Conservation (phyloP, 92 coral and sea anemone genomes). For the Paramuricea clavata region DNA sequence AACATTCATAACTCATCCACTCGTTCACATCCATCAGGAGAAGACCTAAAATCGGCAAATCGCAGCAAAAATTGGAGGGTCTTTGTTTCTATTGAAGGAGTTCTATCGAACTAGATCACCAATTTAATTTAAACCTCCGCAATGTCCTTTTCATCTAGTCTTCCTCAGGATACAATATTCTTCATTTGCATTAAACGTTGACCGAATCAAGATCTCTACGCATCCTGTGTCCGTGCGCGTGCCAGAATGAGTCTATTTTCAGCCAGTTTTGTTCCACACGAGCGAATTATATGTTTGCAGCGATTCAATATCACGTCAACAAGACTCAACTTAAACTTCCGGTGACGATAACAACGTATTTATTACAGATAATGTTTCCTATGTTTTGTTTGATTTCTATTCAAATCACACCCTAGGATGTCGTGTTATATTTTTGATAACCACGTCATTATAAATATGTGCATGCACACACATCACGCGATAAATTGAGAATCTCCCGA, state of each 20-base stretch:
- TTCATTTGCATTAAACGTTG: neutral
- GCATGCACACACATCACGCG: neutral
- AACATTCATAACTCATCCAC: no score
- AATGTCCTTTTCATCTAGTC: no score
- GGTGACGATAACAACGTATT: neutral
- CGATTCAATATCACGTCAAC: neutral
- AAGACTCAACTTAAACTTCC: neutral
- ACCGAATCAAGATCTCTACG: neutral
- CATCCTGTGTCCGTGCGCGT: neutral
- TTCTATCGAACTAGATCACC: neutral
- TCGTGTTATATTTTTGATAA: neutral
- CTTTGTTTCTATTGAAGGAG: neutral
- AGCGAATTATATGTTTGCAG: neutral
- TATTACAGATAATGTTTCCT: slow-evolving; percentile 5
- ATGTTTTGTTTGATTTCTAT: neutral
- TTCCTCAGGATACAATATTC: neutral
- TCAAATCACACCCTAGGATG: neutral
- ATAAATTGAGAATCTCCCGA: neutral
- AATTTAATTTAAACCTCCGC: no score
- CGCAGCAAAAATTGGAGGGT: no score
- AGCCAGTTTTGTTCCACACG: neutral
- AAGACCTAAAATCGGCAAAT: no score
- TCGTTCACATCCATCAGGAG: no score
- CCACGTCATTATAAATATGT: neutral
- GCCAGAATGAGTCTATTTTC: neutral